Evolutionary conservation across 2,888 invertebrate species (phyloP).

Genomic region (Aleiodes alternator): DNA sequence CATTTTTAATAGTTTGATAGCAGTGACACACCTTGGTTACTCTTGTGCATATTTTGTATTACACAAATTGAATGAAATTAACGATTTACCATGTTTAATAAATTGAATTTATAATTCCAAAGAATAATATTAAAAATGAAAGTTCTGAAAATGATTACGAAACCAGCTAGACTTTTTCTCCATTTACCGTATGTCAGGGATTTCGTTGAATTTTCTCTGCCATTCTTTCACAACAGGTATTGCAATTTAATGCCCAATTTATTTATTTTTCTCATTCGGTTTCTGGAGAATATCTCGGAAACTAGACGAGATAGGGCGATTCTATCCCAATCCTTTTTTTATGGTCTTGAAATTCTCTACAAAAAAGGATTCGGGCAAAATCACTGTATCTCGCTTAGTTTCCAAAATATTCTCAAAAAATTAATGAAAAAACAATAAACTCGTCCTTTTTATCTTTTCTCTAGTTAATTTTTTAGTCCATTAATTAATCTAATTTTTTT

Average conservation of each 20-base stretch:
- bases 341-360: no score
- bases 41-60: neutral
- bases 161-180: slow-evolving; percentile 58
- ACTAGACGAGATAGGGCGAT: no score
- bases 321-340: no score
- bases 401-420: no score
- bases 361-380: no score
- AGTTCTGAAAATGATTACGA: slow-evolving; percentile 43
- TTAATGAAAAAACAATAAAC: no score
- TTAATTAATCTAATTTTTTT: slow-evolving; percentile 15
- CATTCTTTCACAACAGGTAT: slow-evolving; percentile 67
- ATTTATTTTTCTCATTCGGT: neutral
- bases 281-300: no score
- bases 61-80: neutral
- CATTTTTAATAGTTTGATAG: neutral
- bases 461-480: neutral
- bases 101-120: neutral
- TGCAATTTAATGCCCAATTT: neutral
- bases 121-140: slow-evolving; percentile 19
- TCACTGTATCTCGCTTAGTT: no score
- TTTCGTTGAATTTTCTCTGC: slow-evolving; percentile 57
- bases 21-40: neutral
- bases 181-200: slow-evolving; percentile 62
- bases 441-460: no score
- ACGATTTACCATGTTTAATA: no score